phyloP scores from a whole-genome alignment of 2,113 vertebrate species.

The Neoarius graeffei region DNA sequence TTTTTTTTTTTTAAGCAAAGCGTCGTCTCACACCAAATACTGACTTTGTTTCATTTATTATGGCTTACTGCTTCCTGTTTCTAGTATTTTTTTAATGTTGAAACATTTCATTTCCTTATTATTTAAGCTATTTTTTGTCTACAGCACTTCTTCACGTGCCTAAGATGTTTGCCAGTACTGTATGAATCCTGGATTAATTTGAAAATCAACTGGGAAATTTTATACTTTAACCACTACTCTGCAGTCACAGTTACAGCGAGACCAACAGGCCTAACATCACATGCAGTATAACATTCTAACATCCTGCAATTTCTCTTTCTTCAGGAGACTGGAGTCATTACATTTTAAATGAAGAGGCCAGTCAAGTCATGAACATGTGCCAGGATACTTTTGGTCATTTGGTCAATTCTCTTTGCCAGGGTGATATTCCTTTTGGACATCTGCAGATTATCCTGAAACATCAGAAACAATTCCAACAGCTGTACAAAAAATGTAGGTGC shows the following conservation, averaged over 20 bases:
- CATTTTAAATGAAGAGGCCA: conserved; percentile 60
- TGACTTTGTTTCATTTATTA: too few species aligned
- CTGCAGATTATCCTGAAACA: conserved; percentile 63
- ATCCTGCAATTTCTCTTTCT: not conserved
- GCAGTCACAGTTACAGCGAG: not conserved
- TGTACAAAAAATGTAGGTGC: conserved; percentile 66
- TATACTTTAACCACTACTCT: not conserved
- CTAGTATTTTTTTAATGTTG: too few species aligned
- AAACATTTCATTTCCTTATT: too few species aligned
- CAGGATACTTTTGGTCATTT: conserved; percentile 51
- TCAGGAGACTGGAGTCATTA: conserved; percentile 63
- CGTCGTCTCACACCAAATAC: too few species aligned
- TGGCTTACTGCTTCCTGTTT: too few species aligned
- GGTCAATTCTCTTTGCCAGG: conserved; percentile 60
- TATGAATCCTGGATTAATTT: not conserved
- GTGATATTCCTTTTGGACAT: conserved; percentile 59
- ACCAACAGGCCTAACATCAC: not conserved
- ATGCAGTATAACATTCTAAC: not conserved
- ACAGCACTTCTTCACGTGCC: too few species aligned
- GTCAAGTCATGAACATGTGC: conserved; percentile 50
- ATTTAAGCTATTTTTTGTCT: too few species aligned
- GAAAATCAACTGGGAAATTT: not conserved
- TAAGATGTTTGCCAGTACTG: too few species aligned
- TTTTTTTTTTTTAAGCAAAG: too few species aligned
- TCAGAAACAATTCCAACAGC: conserved; percentile 57